Evolutionary conservation across 2,113 vertebrate species (phyloP), one percentile per base, ranked within the genome.

Genomic region (Bombycilla garrulus): DNA sequence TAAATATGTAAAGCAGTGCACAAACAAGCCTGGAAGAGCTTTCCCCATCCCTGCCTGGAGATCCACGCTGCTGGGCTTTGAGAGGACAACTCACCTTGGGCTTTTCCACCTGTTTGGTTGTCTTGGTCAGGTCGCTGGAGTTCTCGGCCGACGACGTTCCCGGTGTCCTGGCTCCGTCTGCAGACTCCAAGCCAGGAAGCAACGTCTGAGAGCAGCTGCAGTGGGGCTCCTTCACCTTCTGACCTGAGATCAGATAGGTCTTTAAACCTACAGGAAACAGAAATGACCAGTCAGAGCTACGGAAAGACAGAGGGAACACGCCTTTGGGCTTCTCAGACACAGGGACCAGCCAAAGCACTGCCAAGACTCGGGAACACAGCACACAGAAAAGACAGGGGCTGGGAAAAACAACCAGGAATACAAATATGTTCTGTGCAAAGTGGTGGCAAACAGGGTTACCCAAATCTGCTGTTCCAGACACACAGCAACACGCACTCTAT

Each of bases 181-280:
- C 50, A 4, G 95, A 84, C 91, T 99, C 98, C 61, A 97, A 91
- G 54, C 96, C 97, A 62, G 98, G 97, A 53, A 98, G 97, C 53
- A 97, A 95, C 3, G 93, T 78, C 82, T 98, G 98, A 6, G 98
- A 97, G 73, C 99, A 99, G 98, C 97, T 98, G 96, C 99, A 99
- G 16, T 96, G 97, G 42, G 98, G 94, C 47, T 96, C 97, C 96
- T 99, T 98, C 97, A 97, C 95, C 97, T 98, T 99, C 96, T 98
- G 98, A 81, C 98, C 98, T 21, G 99, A 99, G 96, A 99, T 99
- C 97, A 99, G 98, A 95, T 98, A 99, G 64, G 99, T 99, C 98
- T 99, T 99, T 95, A 99, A 96, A 91, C 99, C 99, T 99, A 96
- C 8, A 94, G 71, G 51, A 92, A 94, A 72, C 1, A 95, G 86